These are phyloP conservation scores for Mylabris phalerata DNA, from an alignment of 1,140 invertebrate genomes.

Conservation along the genomic window DNA sequence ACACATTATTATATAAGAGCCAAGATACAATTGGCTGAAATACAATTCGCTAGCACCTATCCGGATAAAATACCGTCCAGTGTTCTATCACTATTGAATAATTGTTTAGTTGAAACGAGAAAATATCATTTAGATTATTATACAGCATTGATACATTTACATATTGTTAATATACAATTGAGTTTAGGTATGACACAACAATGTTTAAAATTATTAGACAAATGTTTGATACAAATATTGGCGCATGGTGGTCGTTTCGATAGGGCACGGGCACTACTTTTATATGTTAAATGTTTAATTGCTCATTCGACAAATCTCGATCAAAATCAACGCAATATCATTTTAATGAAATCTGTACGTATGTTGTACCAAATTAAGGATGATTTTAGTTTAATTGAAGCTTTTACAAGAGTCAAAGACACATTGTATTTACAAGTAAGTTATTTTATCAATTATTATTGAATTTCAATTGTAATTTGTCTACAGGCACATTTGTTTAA, in stretches of 20 bases:
- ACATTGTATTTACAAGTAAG: conserved; percentile 61
- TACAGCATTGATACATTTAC: conserved; percentile 64
- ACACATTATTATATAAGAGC: conserved; percentile 55
- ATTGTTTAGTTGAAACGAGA: conserved; percentile 62
- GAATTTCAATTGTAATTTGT: neutral
- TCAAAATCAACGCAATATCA: conserved; percentile 45
- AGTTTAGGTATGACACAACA: conserved; percentile 59
- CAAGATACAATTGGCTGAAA: conserved; percentile 65
- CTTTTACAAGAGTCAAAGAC: conserved; percentile 63
- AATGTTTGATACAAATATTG: conserved; percentile 62
- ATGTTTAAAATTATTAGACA: conserved; percentile 62
- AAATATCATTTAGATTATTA: conserved; percentile 70
- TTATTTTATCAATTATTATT: neutral
- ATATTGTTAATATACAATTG: conserved; percentile 68
- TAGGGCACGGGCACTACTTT: conserved; percentile 56
- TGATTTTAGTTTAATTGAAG: conserved; percentile 66
- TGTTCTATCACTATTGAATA: conserved; percentile 57
- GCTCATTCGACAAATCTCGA: conserved; percentile 47
- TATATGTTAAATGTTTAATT: conserved; percentile 62
- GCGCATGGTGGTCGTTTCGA: conserved; percentile 77
- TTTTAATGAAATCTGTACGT: conserved; percentile 56
- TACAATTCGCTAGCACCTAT: conserved; percentile 47
- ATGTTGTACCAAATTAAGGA: conserved; percentile 58
- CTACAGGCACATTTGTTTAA: conserved; percentile 57
- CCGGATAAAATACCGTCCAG: conserved; percentile 45